Base-by-base conservation (phyloP, 2,888 invertebrate genomes). In the Spisula subtruncata region DNA sequence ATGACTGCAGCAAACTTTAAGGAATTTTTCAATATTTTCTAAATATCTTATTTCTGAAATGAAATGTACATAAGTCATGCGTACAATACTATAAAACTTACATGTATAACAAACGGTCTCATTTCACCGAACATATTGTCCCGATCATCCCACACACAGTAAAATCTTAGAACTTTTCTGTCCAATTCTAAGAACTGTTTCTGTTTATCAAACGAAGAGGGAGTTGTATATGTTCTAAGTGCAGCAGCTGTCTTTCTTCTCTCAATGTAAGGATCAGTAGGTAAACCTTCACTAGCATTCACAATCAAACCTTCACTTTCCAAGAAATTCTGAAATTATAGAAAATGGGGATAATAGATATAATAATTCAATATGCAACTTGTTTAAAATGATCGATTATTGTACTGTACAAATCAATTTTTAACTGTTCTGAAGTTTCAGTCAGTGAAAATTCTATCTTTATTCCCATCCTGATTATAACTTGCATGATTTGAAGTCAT, bases 241-340 rank as follows among this genome's bases (percentile, higher is more conserved):
- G 95, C 96, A 6, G 96, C 95, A 0, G 95, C 95, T 80, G 95
- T 94, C 56, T 94, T 93, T 18, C 96, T 94, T 80, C 94, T 93
- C 20, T 95, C 95, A 54, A 95, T 97, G 96, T 98, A 98, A 0
- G 98, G 98, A 96, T 98, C 98, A 20, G 97, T 97, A 0, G 98
- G 98, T 91, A 98, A 95, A 35, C 97, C 97, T 96, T 98, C 98
- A 18, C 97, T 97, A 35, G 98, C 97, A 48, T 98, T 98, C 79
- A 98, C 96, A 91, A 98, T 98, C 84, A 99, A 97, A 0, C 99
- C 99, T 97, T 98, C 98, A 94, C 98, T 98, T 91, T 97, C 97
- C 96, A 98, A 97, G 97, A 98, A 99, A 97, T 98, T 98, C 98
- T 98, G 95, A 35, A 66, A 86, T 25, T 41, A 54, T 75, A 51